Conservation (phyloP, 2,888 invertebrate species). For the Leptinotarsa rubiginosa region DNA sequence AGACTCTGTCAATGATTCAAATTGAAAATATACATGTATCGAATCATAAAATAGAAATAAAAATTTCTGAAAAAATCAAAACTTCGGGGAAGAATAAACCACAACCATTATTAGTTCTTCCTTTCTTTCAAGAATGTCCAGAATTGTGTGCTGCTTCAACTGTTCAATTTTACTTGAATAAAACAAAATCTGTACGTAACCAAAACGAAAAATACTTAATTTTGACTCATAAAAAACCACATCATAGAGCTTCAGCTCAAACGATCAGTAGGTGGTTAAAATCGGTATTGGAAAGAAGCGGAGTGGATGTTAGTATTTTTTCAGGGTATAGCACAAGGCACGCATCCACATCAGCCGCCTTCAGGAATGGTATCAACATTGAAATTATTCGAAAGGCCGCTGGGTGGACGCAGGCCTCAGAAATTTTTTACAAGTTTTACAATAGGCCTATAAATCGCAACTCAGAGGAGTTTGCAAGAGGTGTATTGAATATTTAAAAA, state of each 20-base stretch:
- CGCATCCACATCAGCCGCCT: slow-evolving; percentile 38
- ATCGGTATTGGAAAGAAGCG: slow-evolving; percentile 32
- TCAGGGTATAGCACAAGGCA: slow-evolving; percentile 36
- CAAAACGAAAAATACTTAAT: slow-evolving; percentile 12
- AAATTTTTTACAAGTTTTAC: slow-evolving; percentile 38
- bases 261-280: slow-evolving; percentile 41
- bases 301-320: slow-evolving; percentile 34
- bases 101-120: slow-evolving; percentile 26
- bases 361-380: slow-evolving; percentile 36
- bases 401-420: slow-evolving; percentile 35
- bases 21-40: background rate
- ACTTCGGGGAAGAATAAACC: slow-evolving; percentile 30
- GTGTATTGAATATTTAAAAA: slow-evolving; percentile 31
- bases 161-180: slow-evolving; percentile 13
- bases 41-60: slow-evolving; percentile 24
- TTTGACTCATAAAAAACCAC: slow-evolving; percentile 38
- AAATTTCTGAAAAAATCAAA: slow-evolving; percentile 32
- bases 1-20: slow-evolving; percentile 12
- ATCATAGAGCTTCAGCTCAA: slow-evolving; percentile 36
- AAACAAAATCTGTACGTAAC: slow-evolving; percentile 6
- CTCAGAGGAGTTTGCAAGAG: slow-evolving; percentile 29
- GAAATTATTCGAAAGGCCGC: slow-evolving; percentile 40
- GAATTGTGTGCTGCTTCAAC: slow-evolving; percentile 36
- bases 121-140: slow-evolving; percentile 27
- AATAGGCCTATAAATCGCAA: slow-evolving; percentile 33